A percentile compares a stretch with the other conserved stretches of the same genome.
These are phyloP conservation scores for Acromyrmex echinatior DNA, from an alignment of 1,140 invertebrate genomes.

Conservation along the genomic window DNA sequence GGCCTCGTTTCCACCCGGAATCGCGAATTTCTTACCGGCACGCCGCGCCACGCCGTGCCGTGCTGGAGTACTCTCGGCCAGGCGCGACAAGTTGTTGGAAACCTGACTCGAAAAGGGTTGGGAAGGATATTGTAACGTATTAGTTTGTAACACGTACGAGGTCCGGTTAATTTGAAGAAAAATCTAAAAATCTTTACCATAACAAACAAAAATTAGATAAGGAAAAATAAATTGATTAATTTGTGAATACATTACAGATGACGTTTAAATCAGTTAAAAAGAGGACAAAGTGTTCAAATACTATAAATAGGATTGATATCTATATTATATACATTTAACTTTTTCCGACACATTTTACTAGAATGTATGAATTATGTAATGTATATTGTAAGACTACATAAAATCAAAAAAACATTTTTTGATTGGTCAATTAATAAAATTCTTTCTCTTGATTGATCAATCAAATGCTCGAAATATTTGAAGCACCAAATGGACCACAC, in stretches of 20 bases:
- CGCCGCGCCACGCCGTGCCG: slow-evolving; percentile 13
- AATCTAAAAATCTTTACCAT: background rate
- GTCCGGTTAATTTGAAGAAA: background rate
- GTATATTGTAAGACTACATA: background rate
- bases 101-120: slow-evolving; percentile 28
- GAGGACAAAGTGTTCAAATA: background rate
- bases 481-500: too few species aligned
- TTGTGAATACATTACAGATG: background rate
- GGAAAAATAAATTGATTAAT: background rate
- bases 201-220: background rate
- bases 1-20: slow-evolving; percentile 65
- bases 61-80: slow-evolving; percentile 35
- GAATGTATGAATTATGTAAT: background rate
- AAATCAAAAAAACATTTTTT: too few species aligned
- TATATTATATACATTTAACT: too few species aligned
- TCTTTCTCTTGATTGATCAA: too few species aligned
- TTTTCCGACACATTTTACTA: background rate
- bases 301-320: background rate
- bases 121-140: slow-evolving; percentile 10
- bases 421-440: too few species aligned
- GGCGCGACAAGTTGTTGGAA: slow-evolving; percentile 67
- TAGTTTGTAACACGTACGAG: background rate
- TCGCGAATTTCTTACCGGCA: slow-evolving; percentile 69
- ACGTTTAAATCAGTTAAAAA: background rate
- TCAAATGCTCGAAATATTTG: too few species aligned